Percentiles rank a stretch among this genome's conserved stretches.
Conservation (phyloP, 2,888 invertebrate species). For the Ceraclea dissimilis region DNA sequence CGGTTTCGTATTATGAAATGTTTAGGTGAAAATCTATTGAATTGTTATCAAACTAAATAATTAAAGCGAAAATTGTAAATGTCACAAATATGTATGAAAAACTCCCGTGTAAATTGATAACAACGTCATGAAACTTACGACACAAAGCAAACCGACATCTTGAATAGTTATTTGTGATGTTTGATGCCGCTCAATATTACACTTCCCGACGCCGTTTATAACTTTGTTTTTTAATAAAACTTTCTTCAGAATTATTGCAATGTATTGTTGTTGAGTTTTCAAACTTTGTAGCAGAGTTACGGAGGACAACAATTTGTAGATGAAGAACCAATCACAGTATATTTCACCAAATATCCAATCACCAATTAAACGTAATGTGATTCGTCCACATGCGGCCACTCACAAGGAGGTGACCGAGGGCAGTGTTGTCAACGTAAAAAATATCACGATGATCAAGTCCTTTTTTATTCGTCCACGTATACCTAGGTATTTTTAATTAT, state of each 20-base stretch:
- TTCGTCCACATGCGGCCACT: slow-evolving; percentile 49
- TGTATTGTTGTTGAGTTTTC: slow-evolving; percentile 16
- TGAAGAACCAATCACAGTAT: slow-evolving; percentile 42
- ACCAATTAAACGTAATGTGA: slow-evolving; percentile 51
- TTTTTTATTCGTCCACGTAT: no score
- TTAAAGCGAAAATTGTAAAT: no score
- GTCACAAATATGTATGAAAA: slow-evolving; percentile 2
- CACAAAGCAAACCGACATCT: slow-evolving; percentile 65
- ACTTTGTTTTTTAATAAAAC: no score
- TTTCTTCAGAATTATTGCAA: no score
- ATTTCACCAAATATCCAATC: slow-evolving; percentile 50
- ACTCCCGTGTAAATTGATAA: background rate
- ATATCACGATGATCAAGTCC: no score
- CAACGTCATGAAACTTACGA: slow-evolving; percentile 50
- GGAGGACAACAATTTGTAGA: background rate
- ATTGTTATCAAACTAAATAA: no score
- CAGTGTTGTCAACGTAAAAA: background rate
- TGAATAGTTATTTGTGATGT: slow-evolving; percentile 28
- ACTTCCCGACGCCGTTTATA: no score
- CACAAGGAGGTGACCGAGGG: background rate
- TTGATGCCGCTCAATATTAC: no score
- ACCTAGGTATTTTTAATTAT: no score
- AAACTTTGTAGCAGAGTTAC: background rate
- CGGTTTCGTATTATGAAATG: no score
- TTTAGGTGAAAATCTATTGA: no score